Evolutionary conservation across 2,797 vertebrate genomes (phyloP).

Genomic region (Chloroceryle inda): DNA sequence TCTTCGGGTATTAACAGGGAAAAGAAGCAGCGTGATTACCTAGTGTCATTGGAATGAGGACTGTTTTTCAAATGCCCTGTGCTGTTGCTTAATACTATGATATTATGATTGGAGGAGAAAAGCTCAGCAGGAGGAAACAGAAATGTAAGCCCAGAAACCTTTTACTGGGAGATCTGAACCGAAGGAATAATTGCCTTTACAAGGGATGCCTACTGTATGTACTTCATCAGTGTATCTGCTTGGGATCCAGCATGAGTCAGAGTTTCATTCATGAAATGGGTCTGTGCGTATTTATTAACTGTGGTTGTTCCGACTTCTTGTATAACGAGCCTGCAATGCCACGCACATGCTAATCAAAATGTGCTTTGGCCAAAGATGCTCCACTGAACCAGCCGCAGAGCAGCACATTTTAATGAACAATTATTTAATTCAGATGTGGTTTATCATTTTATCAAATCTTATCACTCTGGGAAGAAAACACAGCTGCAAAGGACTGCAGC

Average conservation of each 20-base stretch:
- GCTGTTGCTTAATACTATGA: background rate
- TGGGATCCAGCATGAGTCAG: background rate
- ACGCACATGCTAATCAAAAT: background rate
- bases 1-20: background rate
- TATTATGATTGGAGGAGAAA: slow-evolving; percentile 4
- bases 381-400: background rate
- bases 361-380: background rate
- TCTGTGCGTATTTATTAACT: background rate
- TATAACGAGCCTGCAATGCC: background rate
- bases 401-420: background rate
- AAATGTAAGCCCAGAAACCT: background rate
- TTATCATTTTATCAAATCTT: background rate
- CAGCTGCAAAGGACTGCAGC: background rate
- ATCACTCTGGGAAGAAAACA: background rate
- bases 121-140: background rate
- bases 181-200: background rate
- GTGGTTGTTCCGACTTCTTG: background rate
- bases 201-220: background rate
- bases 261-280: background rate
- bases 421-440: background rate
- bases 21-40: background rate
- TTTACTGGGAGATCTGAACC: background rate
- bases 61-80: background rate
- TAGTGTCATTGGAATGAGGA: background rate
- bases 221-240: background rate